A percentile compares a stretch with the other conserved stretches of the same genome.
Conservation (phyloP, 2,113 vertebrate species). For the Aegotheles bennettii region DNA sequence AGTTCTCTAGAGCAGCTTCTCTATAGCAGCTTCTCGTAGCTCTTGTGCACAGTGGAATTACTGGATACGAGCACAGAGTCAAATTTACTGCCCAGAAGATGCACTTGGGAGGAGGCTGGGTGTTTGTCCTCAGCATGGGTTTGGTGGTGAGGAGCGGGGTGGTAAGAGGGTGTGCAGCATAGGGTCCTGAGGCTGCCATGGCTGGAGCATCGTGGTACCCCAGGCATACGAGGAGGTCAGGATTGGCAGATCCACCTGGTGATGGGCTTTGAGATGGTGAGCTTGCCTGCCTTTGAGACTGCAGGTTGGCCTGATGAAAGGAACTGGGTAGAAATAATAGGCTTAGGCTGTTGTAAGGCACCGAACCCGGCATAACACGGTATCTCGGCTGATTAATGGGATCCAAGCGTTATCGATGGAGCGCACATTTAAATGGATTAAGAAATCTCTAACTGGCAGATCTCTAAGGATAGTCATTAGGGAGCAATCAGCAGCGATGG, state of each 20-base stretch:
- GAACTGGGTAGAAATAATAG: neutral
- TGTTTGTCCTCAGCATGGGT: no score
- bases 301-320: neutral
- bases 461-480: constrained; percentile 9
- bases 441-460: constrained; percentile 38
- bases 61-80: neutral
- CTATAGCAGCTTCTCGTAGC: neutral
- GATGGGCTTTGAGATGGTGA: fast-evolving
- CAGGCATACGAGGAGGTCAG: fast-evolving
- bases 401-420: neutral
- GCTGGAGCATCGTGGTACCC: fast-evolving
- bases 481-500: neutral
- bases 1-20: neutral
- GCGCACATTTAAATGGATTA: neutral
- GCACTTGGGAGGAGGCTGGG: no score
- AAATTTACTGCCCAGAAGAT: fast-evolving
- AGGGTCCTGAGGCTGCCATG: neutral
- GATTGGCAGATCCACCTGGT: fast-evolving
- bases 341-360: neutral
- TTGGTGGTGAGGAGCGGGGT: no score
- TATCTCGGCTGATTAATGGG: constrained; percentile 2
- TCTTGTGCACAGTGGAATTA: fast-evolving
- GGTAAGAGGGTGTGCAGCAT: neutral
- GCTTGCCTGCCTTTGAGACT: fast-evolving
- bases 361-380: neutral